These are phyloP conservation scores for Trichonephila clavata DNA, from an alignment of 1,140 invertebrate genomes.

Conservation along the genomic window DNA sequence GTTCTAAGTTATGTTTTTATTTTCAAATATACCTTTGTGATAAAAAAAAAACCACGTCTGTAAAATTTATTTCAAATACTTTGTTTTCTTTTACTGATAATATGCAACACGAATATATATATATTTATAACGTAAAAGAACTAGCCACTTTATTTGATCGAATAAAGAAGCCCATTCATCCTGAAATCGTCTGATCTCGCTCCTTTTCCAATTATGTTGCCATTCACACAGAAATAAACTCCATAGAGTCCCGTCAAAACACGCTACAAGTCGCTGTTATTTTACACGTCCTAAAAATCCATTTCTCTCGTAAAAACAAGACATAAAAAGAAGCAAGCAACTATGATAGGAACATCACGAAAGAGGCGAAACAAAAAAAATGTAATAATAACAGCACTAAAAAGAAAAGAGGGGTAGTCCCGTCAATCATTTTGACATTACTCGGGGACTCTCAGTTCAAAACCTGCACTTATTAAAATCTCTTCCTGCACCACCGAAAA, in stretches of 20 bases:
- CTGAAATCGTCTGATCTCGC: background rate
- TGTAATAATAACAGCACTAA: background rate
- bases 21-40: no score
- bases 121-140: background rate
- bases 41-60: no score
- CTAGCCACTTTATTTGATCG: background rate
- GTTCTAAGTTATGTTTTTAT: no score
- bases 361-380: background rate
- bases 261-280: background rate
- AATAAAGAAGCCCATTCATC: background rate
- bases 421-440: conserved; percentile 62
- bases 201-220: conserved; percentile 32
- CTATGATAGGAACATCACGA: background rate
- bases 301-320: background rate
- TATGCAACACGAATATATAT: no score
- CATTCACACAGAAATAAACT: conserved; percentile 37
- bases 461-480: conserved; percentile 57
- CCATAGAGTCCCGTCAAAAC: background rate
- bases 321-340: background rate
- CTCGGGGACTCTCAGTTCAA: background rate
- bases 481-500: background rate
- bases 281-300: background rate
- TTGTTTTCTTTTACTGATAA: no score
- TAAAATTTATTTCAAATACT: no score
- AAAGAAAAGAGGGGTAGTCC: background rate